These are phyloP conservation scores for Drosophila arizonae DNA, from an alignment of 1,140 invertebrate genomes.

Conservation along the genomic window DNA sequence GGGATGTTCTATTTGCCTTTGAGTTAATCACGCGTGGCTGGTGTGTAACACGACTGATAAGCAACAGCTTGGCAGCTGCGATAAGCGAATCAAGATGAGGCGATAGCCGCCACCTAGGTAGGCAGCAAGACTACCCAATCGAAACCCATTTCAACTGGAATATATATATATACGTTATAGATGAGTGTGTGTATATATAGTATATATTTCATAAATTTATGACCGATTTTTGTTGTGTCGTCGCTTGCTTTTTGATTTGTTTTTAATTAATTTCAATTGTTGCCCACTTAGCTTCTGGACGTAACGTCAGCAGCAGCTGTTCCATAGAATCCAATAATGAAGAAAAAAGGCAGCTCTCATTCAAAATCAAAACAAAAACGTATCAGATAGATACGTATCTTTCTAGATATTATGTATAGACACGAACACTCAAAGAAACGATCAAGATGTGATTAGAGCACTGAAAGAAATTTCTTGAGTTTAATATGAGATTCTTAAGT, in stretches of 20 bases:
- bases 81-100: constrained; percentile 13
- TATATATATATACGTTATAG: too few species aligned
- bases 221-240: constrained; percentile 29
- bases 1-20: constrained; percentile 32
- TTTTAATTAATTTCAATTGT: constrained; percentile 62
- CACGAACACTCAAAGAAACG: background rate
- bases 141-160: background rate
- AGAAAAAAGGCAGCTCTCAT: background rate
- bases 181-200: too few species aligned
- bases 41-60: constrained; percentile 36
- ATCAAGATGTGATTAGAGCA: background rate
- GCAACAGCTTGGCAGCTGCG: constrained; percentile 24
- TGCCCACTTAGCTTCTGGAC: constrained; percentile 25
- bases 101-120: background rate
- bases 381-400: constrained; percentile 15
- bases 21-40: constrained; percentile 40
- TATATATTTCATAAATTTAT: constrained; percentile 25
- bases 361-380: constrained; percentile 39
- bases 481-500: too few species aligned
- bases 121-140: background rate
- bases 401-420: background rate
- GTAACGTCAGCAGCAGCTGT: constrained; percentile 19
- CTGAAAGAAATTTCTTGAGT: background rate
- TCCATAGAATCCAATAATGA: constrained; percentile 23
- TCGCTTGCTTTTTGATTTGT: constrained; percentile 43